phyloP scores from a whole-genome alignment of 2,113 vertebrate genomes.

The Peromyscus polionotus region DNA sequence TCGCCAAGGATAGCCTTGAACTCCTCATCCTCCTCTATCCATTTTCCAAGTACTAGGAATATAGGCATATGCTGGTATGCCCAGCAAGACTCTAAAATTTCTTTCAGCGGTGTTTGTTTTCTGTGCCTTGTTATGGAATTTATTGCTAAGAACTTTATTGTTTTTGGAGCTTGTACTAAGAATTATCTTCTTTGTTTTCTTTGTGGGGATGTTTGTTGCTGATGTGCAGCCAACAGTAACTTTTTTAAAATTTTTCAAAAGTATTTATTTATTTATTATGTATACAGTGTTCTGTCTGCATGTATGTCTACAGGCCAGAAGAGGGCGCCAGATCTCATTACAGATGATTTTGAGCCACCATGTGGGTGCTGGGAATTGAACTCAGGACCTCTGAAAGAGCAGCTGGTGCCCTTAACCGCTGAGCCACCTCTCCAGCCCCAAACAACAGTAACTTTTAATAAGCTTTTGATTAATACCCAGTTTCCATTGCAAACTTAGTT shows the following conservation, averaged over 20 bases:
- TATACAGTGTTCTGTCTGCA: too few species aligned
- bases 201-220: not conserved
- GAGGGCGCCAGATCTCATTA: too few species aligned
- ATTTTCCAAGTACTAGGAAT: not conserved
- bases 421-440: too few species aligned
- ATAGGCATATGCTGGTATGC: not conserved
- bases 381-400: too few species aligned
- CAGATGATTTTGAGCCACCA: too few species aligned
- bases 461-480: not conserved
- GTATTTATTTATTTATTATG: too few species aligned
- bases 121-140: not conserved
- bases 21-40: not conserved
- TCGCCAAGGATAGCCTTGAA: not conserved
- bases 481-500: not conserved
- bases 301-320: too few species aligned
- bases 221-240: not conserved
- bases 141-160: not conserved
- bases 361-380: too few species aligned
- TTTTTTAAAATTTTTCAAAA: not conserved
- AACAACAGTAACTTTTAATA: not conserved
- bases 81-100: not conserved
- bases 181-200: conserved; percentile 13
- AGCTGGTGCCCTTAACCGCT: too few species aligned
- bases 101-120: not conserved
- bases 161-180: not conserved